Evolutionary conservation across 35 echinoderm and acorn worm species (phyloP).

Genomic region (Ptychodera flava): DNA sequence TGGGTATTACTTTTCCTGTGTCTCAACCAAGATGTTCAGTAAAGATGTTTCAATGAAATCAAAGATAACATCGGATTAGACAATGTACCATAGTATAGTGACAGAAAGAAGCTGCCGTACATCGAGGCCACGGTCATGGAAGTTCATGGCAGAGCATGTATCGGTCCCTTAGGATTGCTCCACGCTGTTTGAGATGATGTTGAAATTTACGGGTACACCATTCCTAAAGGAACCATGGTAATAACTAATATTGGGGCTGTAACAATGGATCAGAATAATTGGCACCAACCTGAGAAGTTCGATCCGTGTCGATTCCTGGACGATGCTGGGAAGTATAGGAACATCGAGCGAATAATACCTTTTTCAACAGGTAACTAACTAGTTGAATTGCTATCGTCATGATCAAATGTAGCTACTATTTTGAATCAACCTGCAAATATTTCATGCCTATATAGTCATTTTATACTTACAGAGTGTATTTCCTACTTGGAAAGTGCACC

Average conservation of each 20-base stretch:
- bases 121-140: constrained; percentile 47
- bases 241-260: constrained; percentile 51
- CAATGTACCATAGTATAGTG: too few species aligned
- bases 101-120: constrained; percentile 39
- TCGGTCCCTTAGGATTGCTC: constrained; percentile 38
- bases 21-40: constrained; percentile 51
- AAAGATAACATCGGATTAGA: too few species aligned
- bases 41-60: too few species aligned
- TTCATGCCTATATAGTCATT: too few species aligned
- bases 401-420: too few species aligned
- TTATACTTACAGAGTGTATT: too few species aligned
- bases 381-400: too few species aligned
- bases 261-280: constrained; percentile 32
- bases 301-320: constrained; percentile 70
- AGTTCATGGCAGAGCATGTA: constrained; percentile 42
- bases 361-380: constrained; percentile 82
- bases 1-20: constrained; percentile 76
- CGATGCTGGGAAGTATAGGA: constrained; percentile 32
- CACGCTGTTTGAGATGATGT: constrained; percentile 50
- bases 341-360: constrained; percentile 68
- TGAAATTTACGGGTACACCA: too few species aligned
- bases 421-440: too few species aligned
- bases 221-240: constrained; percentile 48
- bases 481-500: too few species aligned
- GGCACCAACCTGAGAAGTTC: constrained; percentile 45